Evolutionary conservation across 2,888 invertebrate species (phyloP).

Genomic region (Aradus depressus): DNA sequence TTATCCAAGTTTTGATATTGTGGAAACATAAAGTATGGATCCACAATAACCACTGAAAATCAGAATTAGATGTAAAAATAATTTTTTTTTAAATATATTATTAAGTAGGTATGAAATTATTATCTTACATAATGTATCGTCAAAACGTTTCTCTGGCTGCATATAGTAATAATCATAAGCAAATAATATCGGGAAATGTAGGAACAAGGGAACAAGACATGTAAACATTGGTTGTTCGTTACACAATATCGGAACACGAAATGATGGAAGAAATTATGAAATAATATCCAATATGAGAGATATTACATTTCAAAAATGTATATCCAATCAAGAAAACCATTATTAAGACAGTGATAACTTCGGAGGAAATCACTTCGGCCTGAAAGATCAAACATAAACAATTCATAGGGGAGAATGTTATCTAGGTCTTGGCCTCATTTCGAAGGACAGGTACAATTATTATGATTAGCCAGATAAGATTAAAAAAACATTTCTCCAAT

Average conservation of each 20-base stretch:
- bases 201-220: neutral
- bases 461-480: no score
- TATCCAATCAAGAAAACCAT: constrained; percentile 13
- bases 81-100: neutral
- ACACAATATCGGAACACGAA: neutral
- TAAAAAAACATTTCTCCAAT: no score
- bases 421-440: no score
- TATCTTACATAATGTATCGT: constrained; percentile 12
- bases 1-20: constrained; percentile 15
- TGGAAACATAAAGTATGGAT: constrained; percentile 14
- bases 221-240: neutral
- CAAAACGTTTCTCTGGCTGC: constrained; percentile 1
- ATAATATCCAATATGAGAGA: constrained; percentile 1
- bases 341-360: neutral
- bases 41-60: constrained; percentile 18
- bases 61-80: neutral
- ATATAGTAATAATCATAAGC: constrained; percentile 12
- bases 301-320: constrained; percentile 13
- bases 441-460: no score
- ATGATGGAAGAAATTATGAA: neutral
- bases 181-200: neutral
- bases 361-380: neutral
- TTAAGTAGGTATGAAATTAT: neutral
- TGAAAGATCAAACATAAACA: constrained; percentile 12
- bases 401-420: no score